Evolutionary conservation across 2,113 vertebrate genomes (phyloP), one percentile per base, ranked within the genome.

Genomic region (Rhea pennata): DNA sequence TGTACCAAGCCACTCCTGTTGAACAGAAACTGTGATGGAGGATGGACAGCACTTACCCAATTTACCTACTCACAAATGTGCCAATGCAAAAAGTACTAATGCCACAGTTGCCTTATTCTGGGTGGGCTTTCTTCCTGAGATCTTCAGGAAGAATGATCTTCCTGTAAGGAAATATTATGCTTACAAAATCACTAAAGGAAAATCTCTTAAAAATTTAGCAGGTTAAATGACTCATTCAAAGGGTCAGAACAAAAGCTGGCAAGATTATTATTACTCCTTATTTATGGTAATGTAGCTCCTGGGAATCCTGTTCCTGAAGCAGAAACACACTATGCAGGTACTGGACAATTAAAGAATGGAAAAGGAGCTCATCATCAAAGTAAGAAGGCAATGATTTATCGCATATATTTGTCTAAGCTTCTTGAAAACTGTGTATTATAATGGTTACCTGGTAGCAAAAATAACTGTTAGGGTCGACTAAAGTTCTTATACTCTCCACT

Each of bases 151-250:
- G 62, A 92, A 88, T 74, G 54, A 70, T 53, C 58, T 94, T 96
- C 73, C 93, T 89, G 70, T 85, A 83, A 76, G 84, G 90, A 95
- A 97, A 93, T 87, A 80, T 10, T 33, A 85, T 66, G 82, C 74
- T 74, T 73, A 42, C 39, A 89, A 89, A 62, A 87, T n/a, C 64
- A 62, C 77, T 85, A 20, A 82, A 70, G 88, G 36, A 91, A 94
- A 95, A 85, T 42, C 5, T 75, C 91, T 91, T 21, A 7, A 2
- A 72, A 58, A 58, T 65, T 84, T 82, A 80, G 46, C 80, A 74
- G 40, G 72, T 77, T 74, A 75, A 93, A 87, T 59, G 27, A 79
- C 46, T 95, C 74, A 73, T 80, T 95, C 70, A 84, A 39, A 83
- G 15, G 66, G n/a, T 88, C 53, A 56, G 80, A 95, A 94, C 66